These are phyloP conservation scores for Chauna torquata DNA, from an alignment of 2,113 vertebrate genomes.

Conservation along the genomic window DNA sequence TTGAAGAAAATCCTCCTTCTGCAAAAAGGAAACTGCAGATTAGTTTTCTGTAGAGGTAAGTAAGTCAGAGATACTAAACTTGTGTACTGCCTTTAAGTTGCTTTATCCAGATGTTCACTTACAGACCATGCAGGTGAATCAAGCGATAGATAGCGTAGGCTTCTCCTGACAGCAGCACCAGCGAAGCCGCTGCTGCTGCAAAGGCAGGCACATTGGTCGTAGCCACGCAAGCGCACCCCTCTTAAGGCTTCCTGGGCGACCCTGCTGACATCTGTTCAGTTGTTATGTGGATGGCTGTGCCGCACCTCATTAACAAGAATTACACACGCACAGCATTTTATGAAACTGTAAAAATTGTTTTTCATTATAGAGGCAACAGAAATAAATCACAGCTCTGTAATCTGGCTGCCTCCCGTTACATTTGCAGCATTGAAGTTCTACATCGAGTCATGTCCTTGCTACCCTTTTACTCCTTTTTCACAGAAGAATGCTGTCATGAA, in stretches of 20 bases:
- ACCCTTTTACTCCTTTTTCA: not conserved
- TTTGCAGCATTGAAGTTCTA: not conserved
- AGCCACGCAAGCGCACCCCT: fast-evolving
- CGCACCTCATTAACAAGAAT: not conserved
- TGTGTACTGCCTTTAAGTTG: fast-evolving
- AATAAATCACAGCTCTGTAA: not conserved
- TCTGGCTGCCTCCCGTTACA: not conserved
- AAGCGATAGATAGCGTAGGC: fast-evolving
- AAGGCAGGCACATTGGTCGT: fast-evolving
- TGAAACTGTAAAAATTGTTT: not conserved
- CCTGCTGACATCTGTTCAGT: not conserved
- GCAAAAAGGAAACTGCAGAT: fast-evolving
- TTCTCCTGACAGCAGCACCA: not conserved
- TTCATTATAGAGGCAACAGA: not conserved
- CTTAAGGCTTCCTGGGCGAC: not conserved
- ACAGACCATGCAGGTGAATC: not conserved
- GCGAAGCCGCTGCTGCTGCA: not conserved
- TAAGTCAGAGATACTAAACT: not conserved
- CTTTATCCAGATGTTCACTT: not conserved
- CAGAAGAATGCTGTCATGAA: not conserved
- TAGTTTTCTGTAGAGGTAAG: not conserved
- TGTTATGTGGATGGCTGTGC: fast-evolving
- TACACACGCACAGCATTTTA: not conserved
- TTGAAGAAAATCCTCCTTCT: not conserved
- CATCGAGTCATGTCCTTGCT: not conserved